A percentile compares a stretch with the other conserved stretches of the same genome.
Conservation (phyloP, 1,140 invertebrate species). For the Aphaenogaster ashmeadi region DNA sequence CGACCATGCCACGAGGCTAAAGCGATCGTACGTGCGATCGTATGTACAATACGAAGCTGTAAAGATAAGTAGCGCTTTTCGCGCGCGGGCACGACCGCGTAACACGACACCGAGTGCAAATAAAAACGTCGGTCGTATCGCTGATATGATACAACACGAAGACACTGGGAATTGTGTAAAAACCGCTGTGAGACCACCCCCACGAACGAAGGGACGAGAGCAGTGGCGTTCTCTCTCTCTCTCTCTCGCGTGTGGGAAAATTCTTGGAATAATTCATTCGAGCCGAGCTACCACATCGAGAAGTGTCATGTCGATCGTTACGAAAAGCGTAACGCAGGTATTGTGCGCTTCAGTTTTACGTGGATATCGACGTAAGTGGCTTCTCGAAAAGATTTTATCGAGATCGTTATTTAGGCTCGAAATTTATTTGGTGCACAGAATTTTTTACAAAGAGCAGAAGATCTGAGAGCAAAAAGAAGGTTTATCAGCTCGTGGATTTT, state of each 20-base stretch:
- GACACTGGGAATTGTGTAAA: constrained; percentile 53
- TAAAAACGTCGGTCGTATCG: constrained; percentile 61
- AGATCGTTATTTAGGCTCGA: neutral
- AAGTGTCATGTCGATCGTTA: constrained; percentile 48
- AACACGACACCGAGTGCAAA: constrained; percentile 72
- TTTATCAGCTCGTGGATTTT: neutral
- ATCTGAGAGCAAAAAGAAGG: neutral
- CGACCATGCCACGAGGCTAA: constrained; percentile 14
- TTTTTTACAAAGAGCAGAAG: neutral
- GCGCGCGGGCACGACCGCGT: constrained; percentile 59
- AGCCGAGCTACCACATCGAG: neutral
- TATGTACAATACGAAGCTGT: constrained; percentile 63
- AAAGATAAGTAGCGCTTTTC: constrained; percentile 70
- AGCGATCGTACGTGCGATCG: constrained; percentile 28
- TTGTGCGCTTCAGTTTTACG: constrained; percentile 1
- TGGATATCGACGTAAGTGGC: constrained; percentile 4
- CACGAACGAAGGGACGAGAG: neutral
- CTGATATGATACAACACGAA: constrained; percentile 51
- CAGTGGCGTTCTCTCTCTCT: neutral
- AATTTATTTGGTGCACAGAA: neutral
- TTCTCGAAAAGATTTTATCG: constrained; percentile 9
- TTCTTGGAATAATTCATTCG: constrained; percentile 63
- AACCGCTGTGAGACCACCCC: constrained; percentile 20
- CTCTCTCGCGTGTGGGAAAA: constrained; percentile 43
- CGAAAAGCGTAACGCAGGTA: constrained; percentile 27